Conservation (phyloP, 2,888 invertebrate species). For the Pecten maximus region DNA sequence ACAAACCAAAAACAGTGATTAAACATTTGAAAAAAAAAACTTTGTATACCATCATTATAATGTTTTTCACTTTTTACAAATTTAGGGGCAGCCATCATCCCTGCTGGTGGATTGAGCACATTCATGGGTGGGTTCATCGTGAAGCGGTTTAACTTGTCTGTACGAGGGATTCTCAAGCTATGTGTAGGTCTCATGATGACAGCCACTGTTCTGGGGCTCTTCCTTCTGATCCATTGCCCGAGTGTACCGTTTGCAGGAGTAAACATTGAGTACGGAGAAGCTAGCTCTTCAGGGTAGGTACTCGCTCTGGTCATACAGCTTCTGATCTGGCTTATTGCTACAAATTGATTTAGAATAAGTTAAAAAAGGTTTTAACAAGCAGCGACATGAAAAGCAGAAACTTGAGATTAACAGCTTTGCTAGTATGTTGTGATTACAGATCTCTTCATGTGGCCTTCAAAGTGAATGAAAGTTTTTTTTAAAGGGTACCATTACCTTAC, state of each 20-base stretch:
- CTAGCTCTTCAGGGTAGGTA: constrained; percentile 5
- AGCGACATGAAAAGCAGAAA: too few species aligned
- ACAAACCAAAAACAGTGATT: too few species aligned
- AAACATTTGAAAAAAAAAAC: too few species aligned
- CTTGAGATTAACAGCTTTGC: too few species aligned
- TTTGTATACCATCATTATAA: not conserved
- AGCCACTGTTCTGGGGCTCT: constrained; percentile 80
- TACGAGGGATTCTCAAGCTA: constrained; percentile 75
- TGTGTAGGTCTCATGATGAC: constrained; percentile 71
- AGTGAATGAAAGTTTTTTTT: too few species aligned
- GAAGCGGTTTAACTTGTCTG: constrained; percentile 87
- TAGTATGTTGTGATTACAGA: too few species aligned
- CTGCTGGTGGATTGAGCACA: constrained; percentile 93
- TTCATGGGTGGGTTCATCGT: constrained; percentile 92
- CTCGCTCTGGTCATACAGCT: too few species aligned
- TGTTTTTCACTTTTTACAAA: constrained; percentile 83
- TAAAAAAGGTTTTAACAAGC: too few species aligned
- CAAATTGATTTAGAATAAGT: too few species aligned
- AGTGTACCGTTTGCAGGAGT: constrained; percentile 90
- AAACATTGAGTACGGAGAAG: constrained; percentile 83
- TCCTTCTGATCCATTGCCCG: constrained; percentile 89
- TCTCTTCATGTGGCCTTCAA: too few species aligned
- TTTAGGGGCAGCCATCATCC: constrained; percentile 88
- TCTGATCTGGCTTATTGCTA: too few species aligned
- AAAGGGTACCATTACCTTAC: too few species aligned